Conservation (phyloP, 2,888 invertebrate genomes). For the Drosophila paracracens region DNA sequence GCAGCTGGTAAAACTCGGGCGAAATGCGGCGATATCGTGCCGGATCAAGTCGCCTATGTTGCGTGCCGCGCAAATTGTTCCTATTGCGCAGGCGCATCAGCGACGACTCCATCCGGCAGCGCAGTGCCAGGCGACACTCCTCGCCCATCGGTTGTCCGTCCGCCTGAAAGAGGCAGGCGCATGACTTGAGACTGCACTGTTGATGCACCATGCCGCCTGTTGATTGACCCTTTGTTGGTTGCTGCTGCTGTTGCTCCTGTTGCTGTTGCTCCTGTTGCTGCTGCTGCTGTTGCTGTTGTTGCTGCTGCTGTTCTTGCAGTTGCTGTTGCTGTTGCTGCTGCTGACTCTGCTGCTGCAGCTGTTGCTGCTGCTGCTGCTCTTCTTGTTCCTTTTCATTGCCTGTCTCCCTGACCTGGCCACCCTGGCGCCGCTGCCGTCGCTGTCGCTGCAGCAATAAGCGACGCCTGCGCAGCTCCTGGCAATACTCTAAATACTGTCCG, state of each 20-base stretch:
- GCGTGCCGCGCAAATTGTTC: constrained; percentile 41
- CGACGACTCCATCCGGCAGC: constrained; percentile 28
- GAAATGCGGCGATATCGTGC: constrained; percentile 71
- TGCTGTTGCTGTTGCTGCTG: not conserved
- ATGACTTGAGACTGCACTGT: constrained; percentile 20
- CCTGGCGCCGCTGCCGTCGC: constrained; percentile 8
- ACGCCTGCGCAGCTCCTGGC: constrained; percentile 27
- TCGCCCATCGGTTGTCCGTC: constrained; percentile 60
- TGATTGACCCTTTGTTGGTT: not conserved
- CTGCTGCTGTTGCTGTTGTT: not conserved
- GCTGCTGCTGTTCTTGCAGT: not conserved
- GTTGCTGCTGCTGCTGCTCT: not conserved
- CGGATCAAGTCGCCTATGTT: constrained; percentile 59
- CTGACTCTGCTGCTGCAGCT: too few species aligned
- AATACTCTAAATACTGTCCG: constrained; percentile 33
- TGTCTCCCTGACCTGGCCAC: not conserved
- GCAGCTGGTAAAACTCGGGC: constrained; percentile 70
- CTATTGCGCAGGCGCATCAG: constrained; percentile 43
- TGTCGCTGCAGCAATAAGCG: constrained; percentile 25
- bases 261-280: not conserved
- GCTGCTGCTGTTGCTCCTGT: not conserved
- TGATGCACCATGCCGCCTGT: constrained; percentile 4
- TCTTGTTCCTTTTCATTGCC: not conserved
- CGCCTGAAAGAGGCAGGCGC: constrained; percentile 48
- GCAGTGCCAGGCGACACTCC: constrained; percentile 43